Base-by-base conservation (phyloP, 37 sponge, comb jelly and placozoan genomes). In the Eunapius fragilis region DNA sequence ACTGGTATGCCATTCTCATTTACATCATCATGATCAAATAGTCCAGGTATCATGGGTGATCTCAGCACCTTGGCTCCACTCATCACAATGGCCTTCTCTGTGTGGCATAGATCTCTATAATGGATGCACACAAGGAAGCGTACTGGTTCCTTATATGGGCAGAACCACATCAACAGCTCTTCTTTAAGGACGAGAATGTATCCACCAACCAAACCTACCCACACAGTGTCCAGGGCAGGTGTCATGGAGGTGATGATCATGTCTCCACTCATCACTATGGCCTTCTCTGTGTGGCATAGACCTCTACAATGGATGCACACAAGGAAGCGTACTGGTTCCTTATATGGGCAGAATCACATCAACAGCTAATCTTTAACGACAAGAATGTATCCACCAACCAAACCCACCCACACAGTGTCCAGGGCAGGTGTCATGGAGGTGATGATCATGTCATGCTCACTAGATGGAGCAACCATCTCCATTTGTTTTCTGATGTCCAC, bases 331-430 rank as follows among this genome's bases (percentile, higher is more conserved):
- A 85, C 78, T 33, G 28, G 68, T 12, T 77, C 68, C 25, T 41
- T 24, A 30, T 85, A 85, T 22, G 78, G 78, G 24, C 34, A 69
- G 27, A 85, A 85, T 28, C 69, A 58, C 28, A 41, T 76, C 77
- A 85, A 78, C 1, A 85, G 48, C 25, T 72, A 24, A 11, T 69
- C 86, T 10, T 58, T 35, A 72, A 85, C 77, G 0, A 85, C 68
- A 9, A 85, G 31, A 36, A 85, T 85, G 78, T 85, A 71, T 2
- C 86, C 86, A 49, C 41, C 77, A 71, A 34, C 70, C 37, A 68
- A 68, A 2, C 86, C 86, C 58, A 72, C 67, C 86, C 86, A 85
- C 32, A 85, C 70, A 23, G 86, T 85, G 45, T 85, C 86, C 2
- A 77, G 78, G 69, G 77, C 78, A 37, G 67, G 31, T 23, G 78